Evolutionary conservation across 2,888 invertebrate species (phyloP).

Genomic region (Drosophila rellima): DNA sequence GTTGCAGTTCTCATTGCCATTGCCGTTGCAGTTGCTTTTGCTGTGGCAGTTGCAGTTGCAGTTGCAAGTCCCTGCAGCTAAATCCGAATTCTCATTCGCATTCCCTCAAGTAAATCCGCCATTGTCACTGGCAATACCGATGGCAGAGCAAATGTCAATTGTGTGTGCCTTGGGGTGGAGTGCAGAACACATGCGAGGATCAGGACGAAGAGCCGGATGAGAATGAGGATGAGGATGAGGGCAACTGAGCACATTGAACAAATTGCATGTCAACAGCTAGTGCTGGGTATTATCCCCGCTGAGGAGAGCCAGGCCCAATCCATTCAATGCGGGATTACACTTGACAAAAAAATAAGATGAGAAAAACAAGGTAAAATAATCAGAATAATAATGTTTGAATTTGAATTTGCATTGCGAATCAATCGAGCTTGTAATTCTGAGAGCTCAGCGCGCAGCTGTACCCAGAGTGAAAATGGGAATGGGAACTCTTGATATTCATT

Average conservation of each 20-base stretch:
- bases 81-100: constrained; percentile 54
- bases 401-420: constrained; percentile 63
- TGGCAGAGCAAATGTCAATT: constrained; percentile 71
- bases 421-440: constrained; percentile 78
- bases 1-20: constrained; percentile 7
- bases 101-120: constrained; percentile 51
- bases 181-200: constrained; percentile 33
- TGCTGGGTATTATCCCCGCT: constrained; percentile 61
- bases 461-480: constrained; percentile 9
- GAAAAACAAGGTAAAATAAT: constrained; percentile 26
- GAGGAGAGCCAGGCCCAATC: constrained; percentile 10
- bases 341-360: constrained; percentile 44
- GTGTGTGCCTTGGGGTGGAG: constrained; percentile 52
- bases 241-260: constrained; percentile 60
- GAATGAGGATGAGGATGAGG: constrained; percentile 14
- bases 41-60: constrained; percentile 8
- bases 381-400: constrained; percentile 25
- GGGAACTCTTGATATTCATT: constrained; percentile 27
- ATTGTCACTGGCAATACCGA: constrained; percentile 70
- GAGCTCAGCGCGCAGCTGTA: constrained; percentile 42
- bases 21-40: background rate
- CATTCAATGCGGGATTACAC: constrained; percentile 39
- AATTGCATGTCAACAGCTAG: constrained; percentile 80
- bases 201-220: constrained; percentile 13
- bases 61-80: constrained; percentile 56